Conservation (phyloP, 1,140 invertebrate genomes). For the Chelonus insularis region DNA sequence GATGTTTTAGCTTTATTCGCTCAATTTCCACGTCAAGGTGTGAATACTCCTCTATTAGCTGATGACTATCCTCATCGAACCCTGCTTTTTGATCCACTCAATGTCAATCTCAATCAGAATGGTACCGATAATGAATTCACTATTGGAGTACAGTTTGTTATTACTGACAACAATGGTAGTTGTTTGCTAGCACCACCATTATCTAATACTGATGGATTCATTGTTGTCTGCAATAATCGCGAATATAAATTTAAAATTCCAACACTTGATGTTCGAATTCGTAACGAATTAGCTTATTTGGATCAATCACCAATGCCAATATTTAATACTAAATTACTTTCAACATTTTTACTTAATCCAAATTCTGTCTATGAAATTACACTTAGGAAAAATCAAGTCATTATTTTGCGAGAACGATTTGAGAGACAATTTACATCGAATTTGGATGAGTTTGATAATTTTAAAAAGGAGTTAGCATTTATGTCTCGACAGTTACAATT, state of each 20-base stretch:
- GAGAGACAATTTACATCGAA: not conserved
- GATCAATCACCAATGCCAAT: not conserved
- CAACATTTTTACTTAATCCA: not conserved
- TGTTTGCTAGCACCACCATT: not conserved
- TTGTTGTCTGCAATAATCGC: not conserved
- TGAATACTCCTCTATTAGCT: not conserved
- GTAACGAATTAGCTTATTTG: not conserved
- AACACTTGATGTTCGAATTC: not conserved
- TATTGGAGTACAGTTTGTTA: not conserved
- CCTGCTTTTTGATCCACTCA: not conserved
- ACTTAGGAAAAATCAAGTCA: not conserved
- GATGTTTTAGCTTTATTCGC: not conserved
- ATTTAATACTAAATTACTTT: not conserved
- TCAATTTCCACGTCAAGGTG: not conserved
- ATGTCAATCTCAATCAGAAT: not conserved
- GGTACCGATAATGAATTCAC: not conserved
- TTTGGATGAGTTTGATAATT: not conserved
- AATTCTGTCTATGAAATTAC: not conserved
- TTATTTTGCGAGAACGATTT: not conserved
- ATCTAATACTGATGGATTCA: not conserved
- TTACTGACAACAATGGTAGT: not conserved
- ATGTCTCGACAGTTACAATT: not conserved
- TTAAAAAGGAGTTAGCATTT: not conserved
- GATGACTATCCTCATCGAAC: not conserved
- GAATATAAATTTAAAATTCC: slow-evolving; percentile 3